These are phyloP conservation scores for Drosophila subobscura DNA, from an alignment of 1,140 invertebrate species.

Conservation along the genomic window DNA sequence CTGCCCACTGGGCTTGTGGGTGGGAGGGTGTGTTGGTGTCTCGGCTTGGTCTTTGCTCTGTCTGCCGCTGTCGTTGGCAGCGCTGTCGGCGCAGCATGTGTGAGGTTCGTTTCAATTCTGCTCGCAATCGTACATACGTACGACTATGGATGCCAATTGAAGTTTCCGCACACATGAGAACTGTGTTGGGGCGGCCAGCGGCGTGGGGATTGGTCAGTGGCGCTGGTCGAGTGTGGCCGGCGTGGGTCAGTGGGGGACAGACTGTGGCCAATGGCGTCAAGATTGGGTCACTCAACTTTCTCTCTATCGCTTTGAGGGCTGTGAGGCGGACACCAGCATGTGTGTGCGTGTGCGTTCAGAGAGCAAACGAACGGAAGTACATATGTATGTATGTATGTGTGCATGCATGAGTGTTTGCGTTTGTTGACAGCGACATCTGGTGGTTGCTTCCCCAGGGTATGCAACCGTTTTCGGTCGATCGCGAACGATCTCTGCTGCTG, in stretches of 20 bases:
- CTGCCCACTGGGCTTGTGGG: slow-evolving; percentile 45
- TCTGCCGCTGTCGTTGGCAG: slow-evolving; percentile 14
- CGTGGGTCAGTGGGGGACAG: slow-evolving; percentile 1
- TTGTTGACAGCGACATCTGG: slow-evolving; percentile 43
- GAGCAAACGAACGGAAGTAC: no score
- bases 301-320: not conserved
- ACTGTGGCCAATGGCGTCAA: slow-evolving; percentile 16
- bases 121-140: slow-evolving; percentile 9
- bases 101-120: slow-evolving; percentile 6
- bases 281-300: slow-evolving; percentile 10
- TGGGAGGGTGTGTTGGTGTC: slow-evolving; percentile 8
- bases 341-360: not conserved
- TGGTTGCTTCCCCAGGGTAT: slow-evolving; percentile 30
- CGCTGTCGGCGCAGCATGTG: slow-evolving; percentile 19
- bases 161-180: slow-evolving; percentile 61
- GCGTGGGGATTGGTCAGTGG: slow-evolving; percentile 66
- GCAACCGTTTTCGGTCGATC: slow-evolving; percentile 14
- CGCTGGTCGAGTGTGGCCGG: slow-evolving; percentile 44
- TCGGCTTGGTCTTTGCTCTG: slow-evolving; percentile 7
- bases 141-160: slow-evolving; percentile 59
- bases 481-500: slow-evolving; percentile 15
- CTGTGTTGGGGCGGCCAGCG: slow-evolving; percentile 55
- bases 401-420: no score
- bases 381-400: no score
- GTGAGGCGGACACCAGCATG: no score